Percentiles rank a stretch among this genome's conserved stretches.
phyloP scores from a whole-genome alignment of 2,113 vertebrate genomes.

The Gobius niger region DNA sequence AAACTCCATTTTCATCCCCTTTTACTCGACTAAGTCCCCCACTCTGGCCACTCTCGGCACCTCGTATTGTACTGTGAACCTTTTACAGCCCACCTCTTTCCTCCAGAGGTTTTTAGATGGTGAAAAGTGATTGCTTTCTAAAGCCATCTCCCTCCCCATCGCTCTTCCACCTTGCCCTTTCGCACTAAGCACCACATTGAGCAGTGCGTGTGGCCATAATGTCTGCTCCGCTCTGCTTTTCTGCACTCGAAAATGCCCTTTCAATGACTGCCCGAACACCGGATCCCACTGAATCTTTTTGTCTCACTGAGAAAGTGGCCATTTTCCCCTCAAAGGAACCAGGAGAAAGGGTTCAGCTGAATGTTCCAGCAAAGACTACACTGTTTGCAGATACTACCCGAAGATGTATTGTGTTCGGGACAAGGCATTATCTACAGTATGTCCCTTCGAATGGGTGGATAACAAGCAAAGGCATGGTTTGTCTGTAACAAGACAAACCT shows the following conservation, averaged over 20 bases:
- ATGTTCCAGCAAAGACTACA: background rate
- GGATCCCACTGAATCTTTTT: conserved; percentile 27
- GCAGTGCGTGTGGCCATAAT: conserved; percentile 17
- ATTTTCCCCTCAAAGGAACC: conserved; percentile 20
- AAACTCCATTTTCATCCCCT: background rate
- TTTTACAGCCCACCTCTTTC: conserved; percentile 1
- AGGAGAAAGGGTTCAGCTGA: conserved; percentile 23
- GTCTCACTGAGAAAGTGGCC: conserved; percentile 28
- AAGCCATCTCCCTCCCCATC: conserved; percentile 6
- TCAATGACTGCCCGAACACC: conserved; percentile 24
- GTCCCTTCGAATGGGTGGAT: too few relatives aligned
- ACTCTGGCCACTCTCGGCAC: background rate
- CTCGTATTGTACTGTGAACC: background rate
- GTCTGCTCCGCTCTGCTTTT: conserved; percentile 16
- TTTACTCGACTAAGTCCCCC: background rate
- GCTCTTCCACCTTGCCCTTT: conserved; percentile 20
- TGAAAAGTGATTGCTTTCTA: conserved; percentile 5
- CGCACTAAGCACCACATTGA: conserved; percentile 5
- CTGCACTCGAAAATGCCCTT: conserved; percentile 32
- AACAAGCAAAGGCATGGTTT: too few relatives aligned
- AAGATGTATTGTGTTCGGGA: too few relatives aligned
- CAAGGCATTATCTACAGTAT: too few relatives aligned
- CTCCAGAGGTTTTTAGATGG: background rate
- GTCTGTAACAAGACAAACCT: too few relatives aligned
- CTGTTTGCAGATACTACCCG: too few relatives aligned